A percentile compares a stretch with the other conserved stretches of the same genome.
These are phyloP conservation scores for Microcebus lehilahytsara DNA, from an alignment of 2,113 vertebrate species.

Conservation along the genomic window DNA sequence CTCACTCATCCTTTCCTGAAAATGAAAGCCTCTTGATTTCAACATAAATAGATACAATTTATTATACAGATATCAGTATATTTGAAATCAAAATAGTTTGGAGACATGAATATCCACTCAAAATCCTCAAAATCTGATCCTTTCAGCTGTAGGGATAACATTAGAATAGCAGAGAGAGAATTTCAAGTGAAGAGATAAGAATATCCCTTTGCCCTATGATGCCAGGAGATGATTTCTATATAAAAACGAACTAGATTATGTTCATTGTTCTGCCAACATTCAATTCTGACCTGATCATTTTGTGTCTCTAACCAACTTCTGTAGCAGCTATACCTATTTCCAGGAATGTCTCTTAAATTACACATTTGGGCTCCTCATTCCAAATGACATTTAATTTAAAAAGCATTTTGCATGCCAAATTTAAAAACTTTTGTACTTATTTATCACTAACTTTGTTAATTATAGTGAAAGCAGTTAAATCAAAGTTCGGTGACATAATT, in stretches of 20 bases:
- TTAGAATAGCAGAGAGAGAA: background rate
- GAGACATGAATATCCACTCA: background rate
- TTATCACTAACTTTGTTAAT: background rate
- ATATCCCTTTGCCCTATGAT: background rate
- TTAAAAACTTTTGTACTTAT: background rate
- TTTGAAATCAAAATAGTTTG: conserved; percentile 5
- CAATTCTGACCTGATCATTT: background rate
- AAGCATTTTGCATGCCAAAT: conserved; percentile 32
- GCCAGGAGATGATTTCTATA: background rate
- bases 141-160: background rate
- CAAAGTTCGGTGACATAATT: conserved; percentile 12
- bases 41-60: conserved; percentile 53
- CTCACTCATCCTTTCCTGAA: background rate
- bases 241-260: background rate
- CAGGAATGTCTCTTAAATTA: background rate
- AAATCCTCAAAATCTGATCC: background rate
- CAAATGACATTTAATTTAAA: conserved; percentile 14
- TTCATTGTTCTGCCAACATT: background rate
- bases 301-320: background rate
- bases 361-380: background rate
- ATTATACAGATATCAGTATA: background rate
- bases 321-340: background rate
- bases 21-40: conserved; percentile 24
- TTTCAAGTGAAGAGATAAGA: background rate
- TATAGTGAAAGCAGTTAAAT: background rate